Conservation (phyloP, 2,888 invertebrate species). For the Macrophya annulata region DNA sequence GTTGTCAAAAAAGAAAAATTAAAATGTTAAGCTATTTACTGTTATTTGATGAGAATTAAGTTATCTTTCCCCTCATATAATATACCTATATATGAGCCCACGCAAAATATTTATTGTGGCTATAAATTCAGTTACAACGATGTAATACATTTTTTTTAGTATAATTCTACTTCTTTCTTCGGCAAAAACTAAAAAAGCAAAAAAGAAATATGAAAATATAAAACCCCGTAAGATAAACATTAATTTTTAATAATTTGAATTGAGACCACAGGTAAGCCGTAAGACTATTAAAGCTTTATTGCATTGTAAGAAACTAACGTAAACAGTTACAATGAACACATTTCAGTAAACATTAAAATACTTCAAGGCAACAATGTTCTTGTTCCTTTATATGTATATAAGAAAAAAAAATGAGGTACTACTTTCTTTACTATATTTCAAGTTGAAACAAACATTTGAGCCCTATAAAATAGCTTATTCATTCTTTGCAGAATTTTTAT, state of each 20-base stretch:
- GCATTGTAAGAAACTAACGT: slow-evolving; percentile 59
- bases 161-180: background rate
- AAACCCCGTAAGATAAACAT: background rate
- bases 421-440: background rate
- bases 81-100: no score
- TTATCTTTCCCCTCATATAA: background rate
- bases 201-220: background rate
- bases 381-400: slow-evolving; percentile 46
- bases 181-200: background rate
- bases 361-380: slow-evolving; percentile 59
- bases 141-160: background rate
- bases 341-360: slow-evolving; percentile 56
- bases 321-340: slow-evolving; percentile 62
- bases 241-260: slow-evolving; percentile 18
- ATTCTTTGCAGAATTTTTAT: slow-evolving; percentile 13
- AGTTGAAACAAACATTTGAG: background rate
- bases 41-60: background rate
- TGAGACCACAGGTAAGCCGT: slow-evolving; percentile 26
- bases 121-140: background rate
- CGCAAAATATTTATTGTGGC: background rate
- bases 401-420: slow-evolving; percentile 29
- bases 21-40: background rate
- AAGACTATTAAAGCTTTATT: slow-evolving; percentile 54
- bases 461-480: slow-evolving; percentile 28
- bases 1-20: background rate